Conservation (phyloP, 1,140 invertebrate species). For the Doryteuthis pealeii region DNA sequence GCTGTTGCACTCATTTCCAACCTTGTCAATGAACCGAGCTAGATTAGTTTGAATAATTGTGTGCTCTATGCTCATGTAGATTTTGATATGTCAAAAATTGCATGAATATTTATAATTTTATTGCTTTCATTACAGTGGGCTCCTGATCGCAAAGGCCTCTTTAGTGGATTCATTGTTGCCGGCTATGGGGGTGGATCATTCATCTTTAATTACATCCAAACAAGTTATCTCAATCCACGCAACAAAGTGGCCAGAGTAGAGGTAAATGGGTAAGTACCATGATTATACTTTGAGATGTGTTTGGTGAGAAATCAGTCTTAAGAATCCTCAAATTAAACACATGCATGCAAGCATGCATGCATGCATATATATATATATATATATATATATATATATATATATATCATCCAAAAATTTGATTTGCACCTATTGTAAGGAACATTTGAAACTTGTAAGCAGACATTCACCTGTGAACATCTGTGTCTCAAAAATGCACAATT, state of each 20-base stretch:
- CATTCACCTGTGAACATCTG: no score
- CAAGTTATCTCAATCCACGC: constrained; percentile 59
- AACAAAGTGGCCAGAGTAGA: constrained; percentile 45
- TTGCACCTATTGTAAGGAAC: no score
- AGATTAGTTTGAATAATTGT: no score
- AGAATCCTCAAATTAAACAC: background rate
- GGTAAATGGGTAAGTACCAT: constrained; percentile 25
- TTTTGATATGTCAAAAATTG: background rate
- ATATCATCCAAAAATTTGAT: no score
- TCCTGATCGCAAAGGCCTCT: constrained; percentile 59
- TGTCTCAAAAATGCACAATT: no score
- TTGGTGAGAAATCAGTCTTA: background rate
- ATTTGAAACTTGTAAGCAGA: no score
- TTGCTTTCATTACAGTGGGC: constrained; percentile 54
- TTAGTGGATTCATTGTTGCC: constrained; percentile 59
- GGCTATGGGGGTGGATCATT: constrained; percentile 60
- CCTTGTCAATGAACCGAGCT: no score
- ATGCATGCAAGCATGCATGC: background rate
- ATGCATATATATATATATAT: no score
- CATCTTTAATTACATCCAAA: constrained; percentile 60
- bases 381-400: no score
- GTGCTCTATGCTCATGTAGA: no score
- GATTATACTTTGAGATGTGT: background rate
- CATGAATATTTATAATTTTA: constrained; percentile 2
- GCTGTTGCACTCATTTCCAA: no score